Conservation (phyloP, 2,888 invertebrate genomes). For the Aphodius granarius region DNA sequence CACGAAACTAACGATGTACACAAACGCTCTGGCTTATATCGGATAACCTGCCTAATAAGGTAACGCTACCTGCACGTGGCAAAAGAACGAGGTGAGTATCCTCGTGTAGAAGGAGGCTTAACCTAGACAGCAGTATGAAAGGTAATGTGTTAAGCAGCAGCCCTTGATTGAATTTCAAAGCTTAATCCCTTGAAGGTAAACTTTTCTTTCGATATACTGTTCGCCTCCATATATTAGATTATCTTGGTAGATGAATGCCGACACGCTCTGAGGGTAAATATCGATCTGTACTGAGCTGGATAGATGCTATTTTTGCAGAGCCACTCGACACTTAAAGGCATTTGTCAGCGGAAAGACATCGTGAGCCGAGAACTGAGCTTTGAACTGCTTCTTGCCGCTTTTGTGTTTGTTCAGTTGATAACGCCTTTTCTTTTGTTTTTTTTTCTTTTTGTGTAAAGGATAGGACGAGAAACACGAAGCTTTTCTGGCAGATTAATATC, state of each 20-base stretch:
- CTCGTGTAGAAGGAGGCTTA: background rate
- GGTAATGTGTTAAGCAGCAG: background rate
- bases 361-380: background rate
- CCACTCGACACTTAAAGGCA: background rate
- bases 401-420: background rate
- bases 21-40: background rate
- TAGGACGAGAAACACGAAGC: too few relatives aligned
- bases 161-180: constrained; percentile 12
- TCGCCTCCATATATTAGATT: background rate
- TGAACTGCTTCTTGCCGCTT: background rate
- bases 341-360: background rate
- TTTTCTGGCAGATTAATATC: too few relatives aligned
- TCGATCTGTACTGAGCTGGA: background rate
- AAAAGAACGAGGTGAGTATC: background rate
- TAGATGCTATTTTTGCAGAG: background rate
- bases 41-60: background rate
- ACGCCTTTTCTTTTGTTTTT: too few relatives aligned
- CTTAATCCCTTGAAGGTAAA: constrained; percentile 10
- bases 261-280: background rate
- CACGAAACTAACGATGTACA: background rate
- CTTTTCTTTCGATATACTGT: background rate
- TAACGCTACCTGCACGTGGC: background rate
- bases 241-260: background rate
- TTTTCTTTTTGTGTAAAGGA: too few relatives aligned
- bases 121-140: background rate